These are phyloP conservation scores for Temnothorax ravouxi DNA, from an alignment of 2,888 invertebrate genomes.

Conservation along the genomic window DNA sequence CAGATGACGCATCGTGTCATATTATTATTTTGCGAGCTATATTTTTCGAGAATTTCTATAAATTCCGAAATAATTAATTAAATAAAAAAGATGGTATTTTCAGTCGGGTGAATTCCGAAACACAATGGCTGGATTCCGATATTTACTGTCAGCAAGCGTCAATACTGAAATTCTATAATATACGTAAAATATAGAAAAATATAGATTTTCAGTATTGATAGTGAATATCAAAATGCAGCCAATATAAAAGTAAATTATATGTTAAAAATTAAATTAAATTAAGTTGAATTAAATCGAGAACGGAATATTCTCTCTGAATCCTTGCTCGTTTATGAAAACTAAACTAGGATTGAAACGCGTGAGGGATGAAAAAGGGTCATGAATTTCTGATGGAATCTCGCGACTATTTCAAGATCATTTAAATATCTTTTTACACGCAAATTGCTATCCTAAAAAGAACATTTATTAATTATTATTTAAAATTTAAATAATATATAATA, in stretches of 20 bases:
- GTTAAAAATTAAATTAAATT: not conserved
- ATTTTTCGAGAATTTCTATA: not conserved
- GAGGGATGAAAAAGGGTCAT: not conserved
- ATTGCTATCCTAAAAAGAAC: not conserved
- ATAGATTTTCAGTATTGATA: too few species aligned
- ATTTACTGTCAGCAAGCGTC: too few species aligned
- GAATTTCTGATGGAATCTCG: not conserved
- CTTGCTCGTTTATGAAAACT: not conserved
- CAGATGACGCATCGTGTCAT: not conserved
- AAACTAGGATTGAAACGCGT: not conserved
- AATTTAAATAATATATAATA: conserved; percentile 1
- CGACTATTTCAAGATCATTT: not conserved
- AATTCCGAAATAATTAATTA: not conserved
- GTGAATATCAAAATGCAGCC: too few species aligned
- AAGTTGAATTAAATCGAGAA: not conserved
- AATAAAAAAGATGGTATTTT: too few species aligned
- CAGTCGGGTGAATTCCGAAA: too few species aligned
- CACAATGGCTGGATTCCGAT: too few species aligned
- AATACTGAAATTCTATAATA: too few species aligned
- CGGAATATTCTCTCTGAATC: not conserved
- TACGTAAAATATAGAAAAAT: too few species aligned
- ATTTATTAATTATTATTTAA: not conserved
- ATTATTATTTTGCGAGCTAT: not conserved
- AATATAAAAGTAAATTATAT: not conserved
- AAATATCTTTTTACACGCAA: not conserved